phyloP scores from a whole-genome alignment of 1,140 invertebrate species.

The Lanistes nyassanus region DNA sequence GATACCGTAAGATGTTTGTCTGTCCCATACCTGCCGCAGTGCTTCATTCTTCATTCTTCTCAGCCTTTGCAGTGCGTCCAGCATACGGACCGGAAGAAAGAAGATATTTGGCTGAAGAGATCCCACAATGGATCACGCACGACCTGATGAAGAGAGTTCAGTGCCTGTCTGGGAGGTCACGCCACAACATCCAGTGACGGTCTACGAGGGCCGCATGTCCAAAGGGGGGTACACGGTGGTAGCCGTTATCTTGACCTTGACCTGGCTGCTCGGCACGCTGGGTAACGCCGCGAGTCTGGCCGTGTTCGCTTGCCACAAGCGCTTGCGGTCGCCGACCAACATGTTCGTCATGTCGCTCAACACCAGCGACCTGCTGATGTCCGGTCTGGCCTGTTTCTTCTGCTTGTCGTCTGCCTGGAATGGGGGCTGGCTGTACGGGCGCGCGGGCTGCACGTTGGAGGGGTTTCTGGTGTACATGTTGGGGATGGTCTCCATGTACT shows the following conservation, averaged over 20 bases:
- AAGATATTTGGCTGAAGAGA: not conserved
- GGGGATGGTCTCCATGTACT: slow-evolving; percentile 46
- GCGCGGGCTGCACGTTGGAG: slow-evolving; percentile 35
- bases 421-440: slow-evolving; percentile 41
- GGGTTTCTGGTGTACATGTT: slow-evolving; percentile 48
- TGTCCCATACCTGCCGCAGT: too few relatives aligned
- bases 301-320: slow-evolving; percentile 45
- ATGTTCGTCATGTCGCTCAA: slow-evolving; percentile 47
- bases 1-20: too few relatives aligned
- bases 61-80: not conserved
- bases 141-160: not conserved
- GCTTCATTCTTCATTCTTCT: too few relatives aligned
- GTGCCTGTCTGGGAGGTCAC: too few relatives aligned
- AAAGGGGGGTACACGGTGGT: slow-evolving; percentile 24
- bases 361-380: slow-evolving; percentile 44
- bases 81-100: not conserved
- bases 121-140: not conserved
- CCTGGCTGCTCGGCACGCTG: slow-evolving; percentile 31
- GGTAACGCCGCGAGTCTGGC: slow-evolving; percentile 33
- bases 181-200: too few relatives aligned
- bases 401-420: slow-evolving; percentile 34
- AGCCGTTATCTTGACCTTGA: slow-evolving; percentile 27
- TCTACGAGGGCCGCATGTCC: slow-evolving; percentile 3
- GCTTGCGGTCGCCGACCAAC: slow-evolving; percentile 50
- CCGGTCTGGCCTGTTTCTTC: slow-evolving; percentile 6